Base-by-base conservation (phyloP, 2,797 vertebrate species). In the Dermochelys coriacea region DNA sequence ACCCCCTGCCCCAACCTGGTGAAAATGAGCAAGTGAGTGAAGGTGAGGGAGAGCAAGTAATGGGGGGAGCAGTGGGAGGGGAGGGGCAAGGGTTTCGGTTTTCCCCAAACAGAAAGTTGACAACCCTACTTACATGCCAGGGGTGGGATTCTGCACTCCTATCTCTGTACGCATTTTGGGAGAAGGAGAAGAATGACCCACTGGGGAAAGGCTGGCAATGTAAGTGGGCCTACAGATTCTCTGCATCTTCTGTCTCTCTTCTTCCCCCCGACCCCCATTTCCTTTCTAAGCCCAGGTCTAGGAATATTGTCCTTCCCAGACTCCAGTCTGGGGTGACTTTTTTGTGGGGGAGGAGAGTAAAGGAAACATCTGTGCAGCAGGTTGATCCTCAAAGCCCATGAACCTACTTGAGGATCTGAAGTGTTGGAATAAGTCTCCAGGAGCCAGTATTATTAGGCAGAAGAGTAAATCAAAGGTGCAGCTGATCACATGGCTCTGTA, bases 231-330 rank as follows among this genome's bases (percentile, higher is more conserved):
- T 19, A 82, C 31, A 18, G 71, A n/a, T 12, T 19, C 47, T 31
- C n/a, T 14, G 18, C 16, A n/a, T 37, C 25, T 75, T 4, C 71
- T 4, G 31, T 8, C 31, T 61, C 12, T 61, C 5, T 31, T 47
- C 2, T 12, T 9, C 9, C n/a, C 86, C 59, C 29, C 23, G n/a
- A n/a, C 51, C 34, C 9, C 9, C 0, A 0, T 37, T 68, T 45
- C 12, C 2, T 74, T 52, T 0, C 0, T 21, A 18, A 37, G 74
- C 51, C 1, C 1, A 14, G 5, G 1, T 27, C 0, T 0, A 54
- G 41, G 51, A 45, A 5, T 64, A 5, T 7, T 61, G 47, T 27
- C 34, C 12, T 41, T 12, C 7, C 52, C 14, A 16, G 19, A 23
- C 27, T 47, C n/a, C 50, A 29, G 29, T 77, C 34, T 23, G 7